These are phyloP conservation scores for Sternarchorhynchus goeldii DNA, from an alignment of 2,797 vertebrate species.

Conservation along the genomic window DNA sequence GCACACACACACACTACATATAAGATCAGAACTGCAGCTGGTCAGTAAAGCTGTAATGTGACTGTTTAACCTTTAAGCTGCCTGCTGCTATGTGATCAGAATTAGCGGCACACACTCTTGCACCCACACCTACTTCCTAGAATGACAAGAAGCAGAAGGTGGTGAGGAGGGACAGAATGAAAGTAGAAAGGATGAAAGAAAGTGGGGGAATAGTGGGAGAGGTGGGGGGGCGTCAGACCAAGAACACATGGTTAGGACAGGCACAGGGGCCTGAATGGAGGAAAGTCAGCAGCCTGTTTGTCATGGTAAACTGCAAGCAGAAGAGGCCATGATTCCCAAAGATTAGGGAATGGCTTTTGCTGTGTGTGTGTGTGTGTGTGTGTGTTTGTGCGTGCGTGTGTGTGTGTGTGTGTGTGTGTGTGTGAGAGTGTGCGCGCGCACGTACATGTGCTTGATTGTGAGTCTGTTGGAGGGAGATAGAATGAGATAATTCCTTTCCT, in stretches of 20 bases:
- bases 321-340: not conserved
- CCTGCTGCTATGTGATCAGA: conserved; percentile 28
- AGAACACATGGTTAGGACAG: conserved; percentile 3
- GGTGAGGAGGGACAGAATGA: not conserved
- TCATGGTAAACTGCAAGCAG: conserved; percentile 41
- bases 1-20: conserved; percentile 7
- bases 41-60: conserved; percentile 47
- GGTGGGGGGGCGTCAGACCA: not conserved
- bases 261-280: conserved; percentile 30
- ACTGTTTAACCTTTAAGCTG: conserved; percentile 51
- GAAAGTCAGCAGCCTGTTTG: conserved; percentile 23
- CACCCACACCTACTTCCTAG: conserved; percentile 19
- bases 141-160: conserved; percentile 26
- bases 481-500: not conserved
- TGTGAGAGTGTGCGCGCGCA: not conserved
- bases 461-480: not conserved
- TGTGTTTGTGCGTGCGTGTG: conserved; percentile 22
- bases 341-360: conserved; percentile 34
- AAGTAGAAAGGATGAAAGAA: conserved; percentile 14
- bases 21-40: conserved; percentile 45
- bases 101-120: conserved; percentile 23
- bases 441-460: too few relatives aligned
- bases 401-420: not conserved
- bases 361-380: conserved; percentile 22
- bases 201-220: not conserved